Conservation (phyloP, 2,113 vertebrate species). For the Esox niger region DNA sequence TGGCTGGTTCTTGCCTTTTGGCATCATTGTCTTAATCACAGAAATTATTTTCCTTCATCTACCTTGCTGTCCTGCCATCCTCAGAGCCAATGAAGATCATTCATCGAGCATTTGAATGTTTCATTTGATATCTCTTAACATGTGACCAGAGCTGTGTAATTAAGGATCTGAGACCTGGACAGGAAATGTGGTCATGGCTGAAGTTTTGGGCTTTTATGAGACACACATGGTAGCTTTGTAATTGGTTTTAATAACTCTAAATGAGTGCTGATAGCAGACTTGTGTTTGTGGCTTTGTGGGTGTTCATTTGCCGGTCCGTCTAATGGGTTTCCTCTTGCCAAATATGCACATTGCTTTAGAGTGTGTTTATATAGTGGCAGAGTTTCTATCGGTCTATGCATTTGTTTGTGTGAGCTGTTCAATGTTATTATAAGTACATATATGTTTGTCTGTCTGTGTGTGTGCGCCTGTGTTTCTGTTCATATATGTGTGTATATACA, state of each 20-base stretch:
- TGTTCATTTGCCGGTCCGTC: not conserved
- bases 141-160: slow-evolving; percentile 11
- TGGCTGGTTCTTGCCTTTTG: too few species aligned
- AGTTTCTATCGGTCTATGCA: not conserved
- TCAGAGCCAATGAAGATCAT: not conserved
- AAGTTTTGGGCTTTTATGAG: slow-evolving; percentile 1
- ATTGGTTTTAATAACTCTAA: not conserved
- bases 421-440: slow-evolving; percentile 8
- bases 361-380: not conserved
- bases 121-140: slow-evolving; percentile 9
- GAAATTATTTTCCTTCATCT: not conserved
- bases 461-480: slow-evolving; percentile 9
- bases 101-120: not conserved
- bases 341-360: not conserved
- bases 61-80: not conserved
- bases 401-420: not conserved
- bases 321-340: not conserved
- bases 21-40: too few species aligned
- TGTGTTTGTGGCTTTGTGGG: not conserved
- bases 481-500: not conserved
- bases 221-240: not conserved
- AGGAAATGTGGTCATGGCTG: slow-evolving; percentile 5
- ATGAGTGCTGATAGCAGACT: slow-evolving; percentile 4
- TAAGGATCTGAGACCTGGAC: slow-evolving; percentile 5
- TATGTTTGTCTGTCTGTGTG: slow-evolving; percentile 1